Base-by-base conservation (phyloP, 2,888 invertebrate genomes). In the Arctia plantaginis region DNA sequence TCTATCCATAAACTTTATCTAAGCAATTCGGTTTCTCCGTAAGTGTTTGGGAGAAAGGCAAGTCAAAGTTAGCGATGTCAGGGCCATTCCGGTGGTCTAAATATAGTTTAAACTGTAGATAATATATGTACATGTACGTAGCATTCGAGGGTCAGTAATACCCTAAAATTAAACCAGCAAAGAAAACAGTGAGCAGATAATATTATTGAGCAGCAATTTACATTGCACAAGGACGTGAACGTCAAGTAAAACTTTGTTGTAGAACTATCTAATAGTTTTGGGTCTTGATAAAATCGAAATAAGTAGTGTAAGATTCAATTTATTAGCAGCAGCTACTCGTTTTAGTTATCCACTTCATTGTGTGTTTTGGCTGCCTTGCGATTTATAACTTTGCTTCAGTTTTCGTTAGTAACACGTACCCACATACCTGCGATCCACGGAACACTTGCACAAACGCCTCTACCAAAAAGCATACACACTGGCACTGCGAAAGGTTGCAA, bases 401-500 rank as follows among this genome's bases (percentile, higher is more conserved):
- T 27, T 55, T 55, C 33, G 47, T 67, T 15, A 44, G 23, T 62
- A 67, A 44, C 39, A n/a, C 41, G 30, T 66, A 55, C 1, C 3
- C n/a, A n/a, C n/a, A n/a, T 30, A 39, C 64, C 4, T 18, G 35
- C 18, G 23, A 27, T 59, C 8, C 59, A 13, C 51, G 7, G 20
- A 69, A 3, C 18, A 3, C 66, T 30, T 4, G 39, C n/a, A 18
- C 39, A 35, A 35, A 30, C 70, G 71, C 76, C 78, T 76, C 82
- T 80, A 90, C 81, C 90, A 92, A 93, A 92, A 93, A 93, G 92
- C 93, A 93, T 92, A 92, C 91, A 88, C 78, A 79, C 83, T 87
- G 79, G 85, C 90, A 78, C 74, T 88, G 93, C 94, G 92, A 92
- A 88, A 84, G 73, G 81, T 84, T 91, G 92, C 92, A 85, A 82